A percentile compares a stretch with the other conserved stretches of the same genome.
phyloP scores from a whole-genome alignment of 2,113 vertebrate genomes.

The Neodontobutis hainanensis region DNA sequence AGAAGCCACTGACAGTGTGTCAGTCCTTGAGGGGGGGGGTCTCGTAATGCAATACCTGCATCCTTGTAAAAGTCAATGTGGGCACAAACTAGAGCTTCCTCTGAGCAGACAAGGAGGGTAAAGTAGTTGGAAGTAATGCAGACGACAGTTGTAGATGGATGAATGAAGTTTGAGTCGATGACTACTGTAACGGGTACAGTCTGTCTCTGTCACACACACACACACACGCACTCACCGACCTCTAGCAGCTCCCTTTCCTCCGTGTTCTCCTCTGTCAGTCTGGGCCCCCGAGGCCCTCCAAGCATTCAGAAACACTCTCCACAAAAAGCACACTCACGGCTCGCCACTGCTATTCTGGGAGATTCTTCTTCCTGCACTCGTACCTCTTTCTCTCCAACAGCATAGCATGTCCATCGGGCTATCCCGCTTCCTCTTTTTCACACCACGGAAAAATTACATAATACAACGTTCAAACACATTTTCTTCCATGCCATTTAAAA shows the following conservation, averaged over 20 bases:
- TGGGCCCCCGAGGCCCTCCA: slow-evolving; percentile 66
- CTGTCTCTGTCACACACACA: slow-evolving; percentile 29
- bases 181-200: not conserved
- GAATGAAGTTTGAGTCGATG: slow-evolving; percentile 12
- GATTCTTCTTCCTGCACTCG: slow-evolving; percentile 30
- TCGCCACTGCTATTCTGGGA: slow-evolving; percentile 71
- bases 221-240: slow-evolving; percentile 26
- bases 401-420: slow-evolving; percentile 7
- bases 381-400: slow-evolving; percentile 23
- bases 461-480: not conserved
- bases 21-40: slow-evolving; percentile 24
- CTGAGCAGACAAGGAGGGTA: slow-evolving; percentile 4
- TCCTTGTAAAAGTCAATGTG: not conserved
- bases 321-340: slow-evolving; percentile 64
- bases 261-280: slow-evolving; percentile 64
- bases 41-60: slow-evolving; percentile 44
- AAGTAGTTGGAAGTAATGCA: not conserved
- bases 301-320: slow-evolving; percentile 69
- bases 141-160: slow-evolving; percentile 26
- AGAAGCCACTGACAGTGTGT: slow-evolving; percentile 22
- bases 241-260: slow-evolving; percentile 53
- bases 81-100: not conserved
- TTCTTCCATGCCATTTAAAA: too few species aligned
- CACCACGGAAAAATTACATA: not conserved
- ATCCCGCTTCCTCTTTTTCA: not conserved